Evolutionary conservation across 2,113 vertebrate genomes (phyloP).

Genomic region (mouse (Mus musculus)): DNA sequence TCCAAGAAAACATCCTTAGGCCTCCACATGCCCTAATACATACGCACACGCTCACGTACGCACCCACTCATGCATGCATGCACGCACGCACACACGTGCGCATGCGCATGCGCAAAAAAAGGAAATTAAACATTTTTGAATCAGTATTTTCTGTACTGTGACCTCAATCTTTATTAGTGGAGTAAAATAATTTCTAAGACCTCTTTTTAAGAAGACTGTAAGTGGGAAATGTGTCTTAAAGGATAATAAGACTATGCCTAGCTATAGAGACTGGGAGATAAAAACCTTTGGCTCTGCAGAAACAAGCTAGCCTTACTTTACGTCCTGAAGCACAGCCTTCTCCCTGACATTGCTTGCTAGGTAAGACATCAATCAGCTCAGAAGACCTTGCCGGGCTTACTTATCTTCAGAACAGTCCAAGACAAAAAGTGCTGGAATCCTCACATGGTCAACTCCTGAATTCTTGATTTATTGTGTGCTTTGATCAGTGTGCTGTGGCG

Average conservation of each 20-base stretch:
- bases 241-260: background rate
- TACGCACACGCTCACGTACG: too few relatives aligned
- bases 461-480: constrained; percentile 44
- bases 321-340: background rate
- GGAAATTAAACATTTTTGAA: background rate
- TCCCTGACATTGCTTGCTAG: background rate
- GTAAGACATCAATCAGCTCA: constrained; percentile 30
- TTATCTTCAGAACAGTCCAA: constrained; percentile 48
- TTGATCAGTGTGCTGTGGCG: constrained; percentile 60
- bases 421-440: constrained; percentile 17
- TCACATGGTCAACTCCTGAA: constrained; percentile 50
- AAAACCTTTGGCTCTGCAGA: background rate
- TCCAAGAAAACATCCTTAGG: too few relatives aligned
- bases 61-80: too few relatives aligned
- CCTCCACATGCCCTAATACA: background rate
- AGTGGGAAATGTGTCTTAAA: background rate
- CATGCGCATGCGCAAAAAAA: background rate
- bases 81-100: too few relatives aligned
- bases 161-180: background rate
- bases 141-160: background rate
- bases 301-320: background rate
- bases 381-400: background rate
- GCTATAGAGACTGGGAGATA: background rate
- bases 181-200: background rate
- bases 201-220: background rate